Conservation (phyloP, 2,797 vertebrate species). For the Muscicapa striata region DNA sequence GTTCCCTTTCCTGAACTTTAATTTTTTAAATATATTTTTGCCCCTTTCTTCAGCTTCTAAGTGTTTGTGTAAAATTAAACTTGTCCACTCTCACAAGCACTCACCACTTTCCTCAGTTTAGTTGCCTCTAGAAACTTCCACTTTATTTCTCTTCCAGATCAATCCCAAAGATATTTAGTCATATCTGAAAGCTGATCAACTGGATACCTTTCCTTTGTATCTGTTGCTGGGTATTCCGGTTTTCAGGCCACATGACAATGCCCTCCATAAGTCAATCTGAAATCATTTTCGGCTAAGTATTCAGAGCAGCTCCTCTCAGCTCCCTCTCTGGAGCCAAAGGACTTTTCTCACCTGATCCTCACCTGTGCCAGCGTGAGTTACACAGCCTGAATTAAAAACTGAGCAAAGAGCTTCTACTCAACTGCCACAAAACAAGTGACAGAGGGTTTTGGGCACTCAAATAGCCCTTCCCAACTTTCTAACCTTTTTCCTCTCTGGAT, state of each 20-base stretch:
- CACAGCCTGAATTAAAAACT: not conserved
- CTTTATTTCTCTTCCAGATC: not conserved
- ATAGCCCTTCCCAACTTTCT: not conserved
- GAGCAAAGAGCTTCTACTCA: not conserved
- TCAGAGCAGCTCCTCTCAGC: not conserved
- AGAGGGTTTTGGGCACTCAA: not conserved
- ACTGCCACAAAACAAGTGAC: not conserved
- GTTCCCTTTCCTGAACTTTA: not conserved
- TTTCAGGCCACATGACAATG: not conserved
- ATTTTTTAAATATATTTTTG: not conserved
- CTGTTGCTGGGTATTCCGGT: not conserved
- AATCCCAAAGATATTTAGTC: not conserved
- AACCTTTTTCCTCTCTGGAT: not conserved
- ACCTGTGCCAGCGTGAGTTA: fast-evolving
- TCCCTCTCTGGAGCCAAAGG: not conserved
- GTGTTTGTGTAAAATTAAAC: not conserved
- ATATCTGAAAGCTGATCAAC: not conserved
- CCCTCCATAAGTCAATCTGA: not conserved
- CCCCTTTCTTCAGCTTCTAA: not conserved
- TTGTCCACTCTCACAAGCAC: not conserved
- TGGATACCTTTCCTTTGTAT: not conserved
- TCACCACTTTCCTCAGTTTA: not conserved
- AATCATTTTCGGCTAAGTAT: not conserved
- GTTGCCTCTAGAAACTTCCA: not conserved
- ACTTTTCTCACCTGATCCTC: not conserved